Evolutionary conservation across 1,140 invertebrate genomes (phyloP).

Genomic region (Neuroterus valhalla): DNA sequence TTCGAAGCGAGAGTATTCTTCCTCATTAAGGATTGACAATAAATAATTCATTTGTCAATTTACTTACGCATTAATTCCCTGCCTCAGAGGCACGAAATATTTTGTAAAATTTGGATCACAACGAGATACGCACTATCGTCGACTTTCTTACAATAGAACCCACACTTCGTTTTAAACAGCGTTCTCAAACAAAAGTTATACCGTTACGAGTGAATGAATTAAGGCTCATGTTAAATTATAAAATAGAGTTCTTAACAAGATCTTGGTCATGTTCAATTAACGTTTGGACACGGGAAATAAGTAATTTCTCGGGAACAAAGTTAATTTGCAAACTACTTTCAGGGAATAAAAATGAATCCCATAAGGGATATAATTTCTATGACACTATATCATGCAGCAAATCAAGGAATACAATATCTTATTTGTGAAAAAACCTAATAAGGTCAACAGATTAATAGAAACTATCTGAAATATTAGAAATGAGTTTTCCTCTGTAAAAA

Average conservation of each 20-base stretch:
- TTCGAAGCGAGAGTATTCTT: not conserved
- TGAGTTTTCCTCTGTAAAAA: too few relatives aligned
- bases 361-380: too few relatives aligned
- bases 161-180: not conserved
- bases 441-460: too few relatives aligned
- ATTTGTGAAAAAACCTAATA: too few relatives aligned
- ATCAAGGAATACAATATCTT: too few relatives aligned
- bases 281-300: constrained; percentile 9
- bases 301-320: not conserved
- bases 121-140: not conserved
- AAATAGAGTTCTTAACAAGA: not conserved
- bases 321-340: too few relatives aligned
- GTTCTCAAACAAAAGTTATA: not conserved
- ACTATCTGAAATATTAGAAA: too few relatives aligned
- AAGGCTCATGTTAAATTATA: constrained; percentile 16
- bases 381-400: too few relatives aligned
- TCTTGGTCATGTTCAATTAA: constrained; percentile 53
- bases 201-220: constrained; percentile 1
- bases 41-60: not conserved
- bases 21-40: not conserved
- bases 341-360: too few relatives aligned
- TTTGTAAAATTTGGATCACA: constrained; percentile 10
- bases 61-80: not conserved
- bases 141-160: not conserved
- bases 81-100: constrained; percentile 11